These are phyloP conservation scores for Neelides folsomi DNA, from an alignment of 2,888 invertebrate species.

Conservation along the genomic window DNA sequence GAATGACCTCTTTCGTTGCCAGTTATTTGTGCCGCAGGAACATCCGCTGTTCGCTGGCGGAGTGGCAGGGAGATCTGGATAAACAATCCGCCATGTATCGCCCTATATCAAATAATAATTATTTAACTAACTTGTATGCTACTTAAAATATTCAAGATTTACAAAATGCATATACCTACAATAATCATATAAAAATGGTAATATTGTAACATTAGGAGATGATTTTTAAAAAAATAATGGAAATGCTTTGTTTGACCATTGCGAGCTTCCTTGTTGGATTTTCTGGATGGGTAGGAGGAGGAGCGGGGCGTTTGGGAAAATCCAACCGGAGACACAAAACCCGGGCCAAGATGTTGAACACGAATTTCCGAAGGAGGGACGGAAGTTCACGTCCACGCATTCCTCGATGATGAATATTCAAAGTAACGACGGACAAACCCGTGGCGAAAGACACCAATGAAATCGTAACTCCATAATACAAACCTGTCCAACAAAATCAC, in stretches of 20 bases:
- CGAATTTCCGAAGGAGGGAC: slow-evolving; percentile 37
- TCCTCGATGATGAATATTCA: slow-evolving; percentile 43
- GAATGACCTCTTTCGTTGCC: no score
- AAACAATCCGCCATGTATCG: slow-evolving; percentile 26
- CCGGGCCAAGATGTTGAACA: slow-evolving; percentile 39
- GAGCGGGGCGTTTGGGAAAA: slow-evolving; percentile 21
- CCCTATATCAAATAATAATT: slow-evolving; percentile 10
- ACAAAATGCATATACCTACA: no score
- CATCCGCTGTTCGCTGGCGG: slow-evolving; percentile 8
- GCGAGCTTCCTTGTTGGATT: background rate
- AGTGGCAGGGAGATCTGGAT: slow-evolving; percentile 25
- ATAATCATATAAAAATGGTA: no score
- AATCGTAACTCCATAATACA: slow-evolving; percentile 47
- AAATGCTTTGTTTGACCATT: no score
- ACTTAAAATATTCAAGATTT: no score
- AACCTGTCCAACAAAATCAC: slow-evolving; percentile 36
- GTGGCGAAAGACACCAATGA: slow-evolving; percentile 38
- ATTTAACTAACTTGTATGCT: no score
- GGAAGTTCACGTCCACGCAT: slow-evolving; percentile 40
- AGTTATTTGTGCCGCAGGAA: background rate
- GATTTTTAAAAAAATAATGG: background rate
- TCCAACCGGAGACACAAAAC: slow-evolving; percentile 35
- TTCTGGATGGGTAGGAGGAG: slow-evolving; percentile 1
- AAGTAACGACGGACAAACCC: slow-evolving; percentile 39
- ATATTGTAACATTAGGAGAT: no score